A percentile compares a stretch with the other conserved stretches of the same genome.
Evolutionary conservation across 23 tunicate genomes (phyloP).

Genomic region (Trididemnum miniatum): DNA sequence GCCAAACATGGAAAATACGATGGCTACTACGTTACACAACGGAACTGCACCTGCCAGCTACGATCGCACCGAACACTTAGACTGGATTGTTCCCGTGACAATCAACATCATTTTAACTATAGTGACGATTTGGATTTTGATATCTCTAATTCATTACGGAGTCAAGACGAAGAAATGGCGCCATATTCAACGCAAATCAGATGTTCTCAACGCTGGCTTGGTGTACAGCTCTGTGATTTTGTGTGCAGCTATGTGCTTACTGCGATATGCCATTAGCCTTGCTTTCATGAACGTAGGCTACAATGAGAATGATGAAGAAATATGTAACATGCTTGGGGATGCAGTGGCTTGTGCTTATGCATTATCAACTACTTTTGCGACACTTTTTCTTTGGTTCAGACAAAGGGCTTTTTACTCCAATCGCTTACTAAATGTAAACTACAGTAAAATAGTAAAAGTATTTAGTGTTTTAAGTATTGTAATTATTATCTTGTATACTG

Average conservation of each 20-base stretch:
- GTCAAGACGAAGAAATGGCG: constrained; percentile 48
- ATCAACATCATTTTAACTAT: constrained; percentile 23
- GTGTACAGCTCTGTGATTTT: constrained; percentile 43
- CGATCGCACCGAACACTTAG: too few species aligned
- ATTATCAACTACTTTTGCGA: constrained; percentile 1
- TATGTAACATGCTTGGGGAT: constrained; percentile 51
- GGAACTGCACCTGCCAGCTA: too few species aligned
- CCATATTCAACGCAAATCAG: not conserved
- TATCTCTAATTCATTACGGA: constrained; percentile 50
- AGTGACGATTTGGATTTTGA: constrained; percentile 27
- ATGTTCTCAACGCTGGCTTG: constrained; percentile 31
- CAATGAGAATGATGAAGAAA: not conserved
- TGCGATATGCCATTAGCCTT: constrained; percentile 21
- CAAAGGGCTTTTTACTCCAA: constrained; percentile 51
- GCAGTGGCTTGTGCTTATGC: constrained; percentile 22
- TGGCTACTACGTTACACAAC: too few species aligned
- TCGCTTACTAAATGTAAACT: constrained; percentile 32
- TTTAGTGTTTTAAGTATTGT: constrained; percentile 46
- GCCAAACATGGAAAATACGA: too few species aligned
- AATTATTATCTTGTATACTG: not conserved
- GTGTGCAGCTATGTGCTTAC: constrained; percentile 28
- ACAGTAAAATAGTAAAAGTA: not conserved
- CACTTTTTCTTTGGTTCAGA: constrained; percentile 56
- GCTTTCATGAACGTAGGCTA: constrained; percentile 33
- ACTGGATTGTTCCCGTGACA: constrained; percentile 42